These are phyloP conservation scores for Hyppa rectilinea DNA, from an alignment of 2,888 invertebrate genomes.

Conservation along the genomic window DNA sequence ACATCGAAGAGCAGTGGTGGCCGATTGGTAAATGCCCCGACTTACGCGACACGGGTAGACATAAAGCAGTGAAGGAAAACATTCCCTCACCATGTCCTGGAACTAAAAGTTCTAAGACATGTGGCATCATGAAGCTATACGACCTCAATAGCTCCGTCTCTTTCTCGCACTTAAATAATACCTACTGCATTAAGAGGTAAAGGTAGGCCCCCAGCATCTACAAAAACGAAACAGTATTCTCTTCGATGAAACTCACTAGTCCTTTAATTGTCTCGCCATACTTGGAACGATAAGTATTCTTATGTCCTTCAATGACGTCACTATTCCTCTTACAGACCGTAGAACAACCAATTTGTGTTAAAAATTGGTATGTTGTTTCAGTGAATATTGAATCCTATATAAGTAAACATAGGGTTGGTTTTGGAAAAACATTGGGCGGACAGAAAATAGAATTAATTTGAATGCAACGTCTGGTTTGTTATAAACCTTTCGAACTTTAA, in stretches of 20 bases:
- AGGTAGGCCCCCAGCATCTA: too few species aligned
- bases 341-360: conserved; percentile 51
- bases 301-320: conserved; percentile 36
- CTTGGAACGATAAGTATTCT: conserved; percentile 41
- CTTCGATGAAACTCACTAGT: neutral
- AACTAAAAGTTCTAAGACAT: too few species aligned
- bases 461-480: conserved; percentile 20
- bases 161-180: too few species aligned
- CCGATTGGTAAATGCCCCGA: too few species aligned
- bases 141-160: too few species aligned
- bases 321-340: conserved; percentile 19
- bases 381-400: conserved; percentile 1
- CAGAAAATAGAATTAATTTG: conserved; percentile 21
- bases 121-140: too few species aligned
- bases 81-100: too few species aligned
- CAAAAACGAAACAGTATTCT: conserved; percentile 2
- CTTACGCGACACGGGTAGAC: too few species aligned
- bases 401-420: neutral
- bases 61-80: too few species aligned
- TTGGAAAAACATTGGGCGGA: neutral
- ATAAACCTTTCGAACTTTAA: conserved; percentile 20
- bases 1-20: too few species aligned
- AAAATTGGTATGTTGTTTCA: neutral
- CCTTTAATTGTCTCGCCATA: conserved; percentile 17
- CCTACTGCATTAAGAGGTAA: too few species aligned